Evolutionary conservation across 2,113 vertebrate species (phyloP).

Genomic region (Daphoenositta chrysoptera): DNA sequence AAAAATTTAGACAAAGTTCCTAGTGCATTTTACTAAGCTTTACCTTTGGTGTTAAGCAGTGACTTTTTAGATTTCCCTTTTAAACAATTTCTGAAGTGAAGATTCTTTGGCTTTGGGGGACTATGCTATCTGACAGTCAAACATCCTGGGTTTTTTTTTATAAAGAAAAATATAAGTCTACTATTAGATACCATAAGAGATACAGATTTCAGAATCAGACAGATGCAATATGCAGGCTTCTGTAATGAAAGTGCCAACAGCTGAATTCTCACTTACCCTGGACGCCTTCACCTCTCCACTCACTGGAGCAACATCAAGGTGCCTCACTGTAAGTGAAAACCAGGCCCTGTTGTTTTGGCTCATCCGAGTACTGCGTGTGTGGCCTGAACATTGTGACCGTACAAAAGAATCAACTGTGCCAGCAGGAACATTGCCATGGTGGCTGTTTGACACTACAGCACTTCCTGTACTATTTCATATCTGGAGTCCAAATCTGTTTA

Average conservation of each 20-base stretch:
- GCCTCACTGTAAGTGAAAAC: neutral
- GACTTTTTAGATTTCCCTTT: conserved; percentile 51
- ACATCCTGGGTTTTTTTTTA: neutral
- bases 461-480: conserved; percentile 11
- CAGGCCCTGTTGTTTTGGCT: neutral
- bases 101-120: conserved; percentile 77
- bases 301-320: neutral
- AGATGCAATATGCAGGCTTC: conserved; percentile 35
- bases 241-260: conserved; percentile 1
- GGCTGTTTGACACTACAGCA: conserved; percentile 6
- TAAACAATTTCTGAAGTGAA: conserved; percentile 64
- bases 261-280: conserved; percentile 7
- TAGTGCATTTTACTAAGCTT: conserved; percentile 73
- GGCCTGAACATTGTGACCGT: neutral
- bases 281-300: neutral
- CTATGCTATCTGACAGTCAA: conserved; percentile 56
- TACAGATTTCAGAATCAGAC: conserved; percentile 56
- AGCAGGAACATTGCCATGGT: neutral
- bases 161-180: conserved; percentile 19
- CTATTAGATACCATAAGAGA: conserved; percentile 5
- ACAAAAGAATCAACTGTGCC: neutral
- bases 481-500: conserved; percentile 71
- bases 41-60: conserved; percentile 82
- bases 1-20: conserved; percentile 66
- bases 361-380: conserved; percentile 20